These are phyloP conservation scores for Tipula confusa DNA, from an alignment of 2,888 invertebrate species.

Conservation along the genomic window DNA sequence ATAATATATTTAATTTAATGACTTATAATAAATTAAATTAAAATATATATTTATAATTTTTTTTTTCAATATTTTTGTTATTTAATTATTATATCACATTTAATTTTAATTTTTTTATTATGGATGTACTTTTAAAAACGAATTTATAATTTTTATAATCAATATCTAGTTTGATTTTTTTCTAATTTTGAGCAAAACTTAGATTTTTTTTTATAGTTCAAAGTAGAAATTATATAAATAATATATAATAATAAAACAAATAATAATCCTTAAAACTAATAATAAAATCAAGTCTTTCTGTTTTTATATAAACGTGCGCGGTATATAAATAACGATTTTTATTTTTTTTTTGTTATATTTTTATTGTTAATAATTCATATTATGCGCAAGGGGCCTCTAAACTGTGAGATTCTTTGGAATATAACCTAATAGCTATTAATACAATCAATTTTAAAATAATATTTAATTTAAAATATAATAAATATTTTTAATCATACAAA, in stretches of 20 bases:
- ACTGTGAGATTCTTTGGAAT: background rate
- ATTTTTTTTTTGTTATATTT: no score
- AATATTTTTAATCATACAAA: background rate
- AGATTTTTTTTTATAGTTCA: background rate
- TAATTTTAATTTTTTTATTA: background rate
- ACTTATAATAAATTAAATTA: background rate
- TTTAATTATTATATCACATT: background rate
- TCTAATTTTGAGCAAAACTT: conserved; percentile 4
- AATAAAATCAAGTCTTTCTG: background rate
- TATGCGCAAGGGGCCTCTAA: background rate
- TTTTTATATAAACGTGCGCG: conserved; percentile 1
- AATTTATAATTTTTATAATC: background rate
- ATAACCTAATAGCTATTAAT: background rate
- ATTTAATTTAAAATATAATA: background rate
- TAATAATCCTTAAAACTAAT: background rate
- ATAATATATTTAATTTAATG: background rate
- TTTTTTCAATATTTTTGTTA: background rate
- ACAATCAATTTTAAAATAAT: background rate
- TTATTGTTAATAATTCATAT: no score
- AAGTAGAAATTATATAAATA: background rate
- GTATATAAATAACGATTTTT: background rate
- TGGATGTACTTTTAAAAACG: background rate
- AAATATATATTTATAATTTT: background rate
- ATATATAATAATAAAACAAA: background rate
- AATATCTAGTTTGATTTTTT: background rate